Conservation (phyloP, 1,140 invertebrate genomes). For the Ganaspis sp. region DNA sequence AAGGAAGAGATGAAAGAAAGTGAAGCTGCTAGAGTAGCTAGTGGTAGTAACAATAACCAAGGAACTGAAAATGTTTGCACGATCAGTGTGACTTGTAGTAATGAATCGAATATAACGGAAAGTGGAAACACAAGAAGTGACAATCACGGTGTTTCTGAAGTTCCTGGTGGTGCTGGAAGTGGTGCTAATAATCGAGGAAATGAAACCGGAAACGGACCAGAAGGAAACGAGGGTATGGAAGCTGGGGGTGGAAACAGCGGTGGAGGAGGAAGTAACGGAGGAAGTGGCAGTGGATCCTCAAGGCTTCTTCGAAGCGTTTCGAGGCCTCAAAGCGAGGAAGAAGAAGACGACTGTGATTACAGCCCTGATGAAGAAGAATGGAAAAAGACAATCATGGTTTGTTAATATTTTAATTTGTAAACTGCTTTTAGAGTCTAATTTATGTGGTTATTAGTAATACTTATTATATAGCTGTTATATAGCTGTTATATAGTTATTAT, state of each 20-base stretch:
- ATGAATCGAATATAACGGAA: constrained; percentile 13
- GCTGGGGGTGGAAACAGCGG: constrained; percentile 61
- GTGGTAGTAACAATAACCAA: constrained; percentile 46
- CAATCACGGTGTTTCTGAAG: constrained; percentile 37
- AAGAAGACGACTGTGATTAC: constrained; percentile 86
- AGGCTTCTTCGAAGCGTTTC: constrained; percentile 79
- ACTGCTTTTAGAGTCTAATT: too few relatives aligned
- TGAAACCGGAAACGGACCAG: constrained; percentile 45
- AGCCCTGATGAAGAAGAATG: constrained; percentile 87
- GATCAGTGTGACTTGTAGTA: neutral
- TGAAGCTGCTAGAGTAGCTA: constrained; percentile 43
- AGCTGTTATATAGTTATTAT: too few relatives aligned
- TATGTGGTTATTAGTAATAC: too few relatives aligned
- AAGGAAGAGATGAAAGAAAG: constrained; percentile 70
- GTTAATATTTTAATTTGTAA: neutral
- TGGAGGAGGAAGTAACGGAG: constrained; percentile 63
- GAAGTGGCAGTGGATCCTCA: constrained; percentile 61
- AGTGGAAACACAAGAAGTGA: constrained; percentile 46
- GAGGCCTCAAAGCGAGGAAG: constrained; percentile 81
- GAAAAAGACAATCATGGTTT: constrained; percentile 92
- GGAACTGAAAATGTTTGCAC: constrained; percentile 53
- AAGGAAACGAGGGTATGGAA: constrained; percentile 46
- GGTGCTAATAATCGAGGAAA: constrained; percentile 40
- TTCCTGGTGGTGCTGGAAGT: constrained; percentile 32
- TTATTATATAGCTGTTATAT: too few relatives aligned